Percentiles rank a stretch among this genome's conserved stretches.
These are phyloP conservation scores for fruit fly (Drosophila melanogaster) DNA, from an alignment of 1,140 invertebrate species.

Conservation along the genomic window Release_6_plus_ISO1_MT NC_004354.4:21570001-21570500, in stretches of 20 bases:
- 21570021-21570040: conserved; percentile 69
- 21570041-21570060: neutral
- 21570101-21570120: conserved; percentile 34
- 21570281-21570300: conserved; percentile 70
- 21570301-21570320: conserved; percentile 78
- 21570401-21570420: neutral
- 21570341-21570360: conserved; percentile 42
- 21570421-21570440: conserved; percentile 53
- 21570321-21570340: conserved; percentile 82
- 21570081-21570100: neutral
- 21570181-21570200: conserved; percentile 19
- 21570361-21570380: conserved; percentile 79
- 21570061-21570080: conserved; percentile 37
- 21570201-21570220: neutral
- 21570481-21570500: conserved; percentile 51
- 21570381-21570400: conserved; percentile 56
- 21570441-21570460: conserved; percentile 62
- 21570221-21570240: conserved; percentile 2
- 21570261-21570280: conserved; percentile 73
- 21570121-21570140: conserved; percentile 79
- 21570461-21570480: conserved; percentile 18
- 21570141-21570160: conserved; percentile 73
- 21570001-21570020: conserved; percentile 79
- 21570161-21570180: conserved; percentile 80
- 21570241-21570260: neutral